phyloP scores from a whole-genome alignment of 2,888 invertebrate genomes.

The Cryptocheilus praepositus region DNA sequence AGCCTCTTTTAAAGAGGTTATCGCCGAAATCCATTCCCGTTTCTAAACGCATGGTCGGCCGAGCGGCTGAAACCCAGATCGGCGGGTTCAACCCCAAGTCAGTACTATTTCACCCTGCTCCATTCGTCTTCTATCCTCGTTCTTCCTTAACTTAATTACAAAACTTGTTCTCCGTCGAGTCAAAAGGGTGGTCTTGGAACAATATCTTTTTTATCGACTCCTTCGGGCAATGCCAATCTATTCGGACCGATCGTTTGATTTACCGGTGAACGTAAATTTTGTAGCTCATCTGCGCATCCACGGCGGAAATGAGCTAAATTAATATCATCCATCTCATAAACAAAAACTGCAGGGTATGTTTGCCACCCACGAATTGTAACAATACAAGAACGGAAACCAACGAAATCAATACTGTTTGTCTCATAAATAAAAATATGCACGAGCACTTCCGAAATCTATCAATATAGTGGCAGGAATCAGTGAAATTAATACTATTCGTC shows the following conservation, averaged over 20 bases:
- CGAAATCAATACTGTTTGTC: too few species aligned
- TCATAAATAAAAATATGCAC: too few species aligned
- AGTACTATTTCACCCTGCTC: not conserved
- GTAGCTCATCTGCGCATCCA: slow-evolving; percentile 13
- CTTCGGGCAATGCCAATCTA: not conserved
- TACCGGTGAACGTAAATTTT: too few species aligned
- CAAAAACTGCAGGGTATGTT: too few species aligned
- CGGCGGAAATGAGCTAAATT: not conserved
- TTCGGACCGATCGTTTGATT: not conserved
- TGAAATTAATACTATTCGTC: too few species aligned
- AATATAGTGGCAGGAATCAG: too few species aligned
- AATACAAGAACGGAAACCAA: too few species aligned
- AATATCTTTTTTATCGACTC: slow-evolving; percentile 23
- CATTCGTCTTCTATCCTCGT: slow-evolving; percentile 32
- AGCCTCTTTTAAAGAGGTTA: slow-evolving; percentile 60
- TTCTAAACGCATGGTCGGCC: slow-evolving; percentile 53
- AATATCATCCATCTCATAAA: too few species aligned
- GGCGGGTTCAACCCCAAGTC: slow-evolving; percentile 11
- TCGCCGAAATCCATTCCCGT: slow-evolving; percentile 53
- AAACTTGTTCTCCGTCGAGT: slow-evolving; percentile 40
- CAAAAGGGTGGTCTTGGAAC: slow-evolving; percentile 44
- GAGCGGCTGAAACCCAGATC: slow-evolving; percentile 38
- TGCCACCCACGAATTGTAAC: too few species aligned
- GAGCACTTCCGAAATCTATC: too few species aligned
- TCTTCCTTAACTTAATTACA: slow-evolving; percentile 57